Conservation (phyloP, 2,113 vertebrate species). For the Clarias magur region DNA sequence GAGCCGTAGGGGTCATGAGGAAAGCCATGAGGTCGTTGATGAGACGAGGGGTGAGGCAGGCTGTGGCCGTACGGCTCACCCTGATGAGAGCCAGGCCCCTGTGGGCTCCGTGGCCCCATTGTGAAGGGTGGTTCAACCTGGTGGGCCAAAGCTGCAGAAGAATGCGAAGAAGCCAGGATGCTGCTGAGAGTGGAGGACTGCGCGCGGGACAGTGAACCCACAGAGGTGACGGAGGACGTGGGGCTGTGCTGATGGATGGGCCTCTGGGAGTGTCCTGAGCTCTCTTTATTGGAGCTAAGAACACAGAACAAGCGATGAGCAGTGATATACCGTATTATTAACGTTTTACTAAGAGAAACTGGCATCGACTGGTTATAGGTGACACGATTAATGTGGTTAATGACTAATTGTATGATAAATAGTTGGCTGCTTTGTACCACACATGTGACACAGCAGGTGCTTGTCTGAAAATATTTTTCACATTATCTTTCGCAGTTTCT, state of each 20-base stretch:
- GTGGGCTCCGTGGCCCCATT: constrained; percentile 70
- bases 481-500: constrained; percentile 54
- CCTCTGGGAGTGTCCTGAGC: constrained; percentile 77
- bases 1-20: constrained; percentile 78
- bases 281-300: constrained; percentile 86
- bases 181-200: constrained; percentile 85
- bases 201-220: constrained; percentile 87
- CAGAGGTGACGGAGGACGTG: constrained; percentile 90
- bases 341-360: neutral
- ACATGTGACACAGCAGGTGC: constrained; percentile 28
- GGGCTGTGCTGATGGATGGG: constrained; percentile 90
- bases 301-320: constrained; percentile 42
- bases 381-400: neutral
- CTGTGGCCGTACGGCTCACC: constrained; percentile 72
- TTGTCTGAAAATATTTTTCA: constrained; percentile 32
- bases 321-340: neutral
- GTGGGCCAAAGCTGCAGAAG: constrained; percentile 68
- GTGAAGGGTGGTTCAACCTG: constrained; percentile 67
- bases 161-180: constrained; percentile 73
- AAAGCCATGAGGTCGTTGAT: constrained; percentile 73
- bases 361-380: neutral
- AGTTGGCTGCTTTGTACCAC: neutral
- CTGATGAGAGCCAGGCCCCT: constrained; percentile 72
- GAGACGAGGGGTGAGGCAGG: constrained; percentile 59
- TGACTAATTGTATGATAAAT: neutral